Evolutionary conservation across 2,113 vertebrate species (phyloP).

Genomic region (Grallaria varia): DNA sequence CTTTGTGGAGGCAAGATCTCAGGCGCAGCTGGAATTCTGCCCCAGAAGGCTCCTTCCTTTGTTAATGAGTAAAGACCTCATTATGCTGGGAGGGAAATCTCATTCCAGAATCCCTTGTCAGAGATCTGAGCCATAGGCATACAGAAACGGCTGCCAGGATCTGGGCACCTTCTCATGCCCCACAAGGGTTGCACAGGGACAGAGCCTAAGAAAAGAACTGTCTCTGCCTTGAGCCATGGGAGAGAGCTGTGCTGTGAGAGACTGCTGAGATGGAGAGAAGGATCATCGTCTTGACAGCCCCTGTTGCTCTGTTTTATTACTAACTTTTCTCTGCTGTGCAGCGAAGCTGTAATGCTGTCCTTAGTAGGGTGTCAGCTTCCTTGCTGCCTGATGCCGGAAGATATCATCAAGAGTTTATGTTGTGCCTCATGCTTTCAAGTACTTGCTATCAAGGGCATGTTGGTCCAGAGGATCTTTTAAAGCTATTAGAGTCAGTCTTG

Average conservation of each 20-base stretch:
- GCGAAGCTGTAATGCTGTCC: not conserved
- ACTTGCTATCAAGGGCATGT: not conserved
- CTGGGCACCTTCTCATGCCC: constrained; percentile 27
- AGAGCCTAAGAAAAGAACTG: not conserved
- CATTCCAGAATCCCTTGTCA: constrained; percentile 1
- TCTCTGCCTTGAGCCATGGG: not conserved
- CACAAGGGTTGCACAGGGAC: not conserved
- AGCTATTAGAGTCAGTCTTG: not conserved
- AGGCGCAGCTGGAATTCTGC: constrained; percentile 25
- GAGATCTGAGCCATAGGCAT: not conserved
- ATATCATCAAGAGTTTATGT: not conserved
- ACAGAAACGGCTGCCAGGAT: not conserved
- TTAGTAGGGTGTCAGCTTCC: not conserved
- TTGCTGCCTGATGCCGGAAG: not conserved
- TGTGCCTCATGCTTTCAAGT: not conserved
- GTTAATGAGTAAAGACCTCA: constrained; percentile 21
- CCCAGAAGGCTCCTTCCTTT: constrained; percentile 23
- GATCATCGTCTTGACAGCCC: not conserved
- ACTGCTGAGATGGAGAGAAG: not conserved
- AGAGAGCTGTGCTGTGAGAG: not conserved
- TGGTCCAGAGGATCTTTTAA: constrained; percentile 25
- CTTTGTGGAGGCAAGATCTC: constrained; percentile 27
- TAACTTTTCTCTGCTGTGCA: not conserved
- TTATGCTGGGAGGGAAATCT: not conserved
- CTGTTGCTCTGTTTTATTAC: not conserved